Conservation (phyloP, 2,797 vertebrate species). For the Tokudaia tokunoshimensis region DNA sequence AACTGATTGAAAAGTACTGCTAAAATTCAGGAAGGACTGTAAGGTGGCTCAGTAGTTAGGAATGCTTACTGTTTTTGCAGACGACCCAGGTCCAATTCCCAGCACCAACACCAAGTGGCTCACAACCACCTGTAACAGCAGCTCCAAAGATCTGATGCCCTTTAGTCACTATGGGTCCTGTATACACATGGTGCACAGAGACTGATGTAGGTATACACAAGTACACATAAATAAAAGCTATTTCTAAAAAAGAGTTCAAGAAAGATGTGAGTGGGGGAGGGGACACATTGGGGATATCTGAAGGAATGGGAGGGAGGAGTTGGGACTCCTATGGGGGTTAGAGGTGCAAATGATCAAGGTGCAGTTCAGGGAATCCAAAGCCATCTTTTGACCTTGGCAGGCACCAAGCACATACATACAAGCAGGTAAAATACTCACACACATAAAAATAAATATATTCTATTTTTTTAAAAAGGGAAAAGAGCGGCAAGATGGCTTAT, state of each 20-base stretch:
- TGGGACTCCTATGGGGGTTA: not conserved
- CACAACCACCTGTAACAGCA: not conserved
- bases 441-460: not conserved
- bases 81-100: not conserved
- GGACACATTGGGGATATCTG: not conserved
- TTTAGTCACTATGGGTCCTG: not conserved
- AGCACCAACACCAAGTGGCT: not conserved
- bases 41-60: not conserved
- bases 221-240: not conserved
- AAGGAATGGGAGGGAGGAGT: not conserved
- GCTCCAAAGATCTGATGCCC: not conserved
- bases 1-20: constrained; percentile 18
- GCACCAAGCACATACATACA: not conserved
- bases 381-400: not conserved
- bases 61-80: not conserved
- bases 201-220: not conserved
- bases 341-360: not conserved
- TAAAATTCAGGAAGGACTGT: not conserved
- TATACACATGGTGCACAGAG: not conserved
- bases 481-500: not conserved
- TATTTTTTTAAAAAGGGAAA: not conserved
- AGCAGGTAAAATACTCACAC: not conserved
- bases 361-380: not conserved
- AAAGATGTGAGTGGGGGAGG: too few relatives aligned
- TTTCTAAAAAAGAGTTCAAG: not conserved